Conservation (phyloP, 2,888 invertebrate genomes). For the Pristionchus arcanus region DNA sequence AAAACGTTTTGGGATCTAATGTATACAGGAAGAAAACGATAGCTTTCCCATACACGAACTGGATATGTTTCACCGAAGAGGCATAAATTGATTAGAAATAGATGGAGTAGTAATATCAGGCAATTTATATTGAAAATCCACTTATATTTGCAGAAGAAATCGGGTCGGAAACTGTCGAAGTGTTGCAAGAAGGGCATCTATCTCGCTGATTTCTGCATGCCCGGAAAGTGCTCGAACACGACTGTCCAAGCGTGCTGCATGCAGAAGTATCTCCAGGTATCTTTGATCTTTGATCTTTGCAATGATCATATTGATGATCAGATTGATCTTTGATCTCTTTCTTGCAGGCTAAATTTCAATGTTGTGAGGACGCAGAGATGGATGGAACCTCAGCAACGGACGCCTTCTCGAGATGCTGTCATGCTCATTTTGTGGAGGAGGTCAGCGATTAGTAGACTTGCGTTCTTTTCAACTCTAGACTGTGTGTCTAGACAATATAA, state of each 20-base stretch:
- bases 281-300: background rate
- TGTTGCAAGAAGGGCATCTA: constrained; percentile 77
- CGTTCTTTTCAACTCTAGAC: too few relatives aligned
- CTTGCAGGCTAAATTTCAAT: constrained; percentile 70
- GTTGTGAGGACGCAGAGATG: constrained; percentile 72
- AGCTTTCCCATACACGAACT: too few relatives aligned
- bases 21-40: background rate
- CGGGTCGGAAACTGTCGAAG: constrained; percentile 69
- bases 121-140: background rate
- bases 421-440: constrained; percentile 71
- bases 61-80: too few relatives aligned
- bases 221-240: constrained; percentile 75
- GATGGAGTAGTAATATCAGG: too few relatives aligned
- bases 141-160: constrained; percentile 63
- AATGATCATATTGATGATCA: background rate
- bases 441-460: constrained; percentile 56
- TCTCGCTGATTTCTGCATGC: constrained; percentile 77
- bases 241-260: constrained; percentile 78
- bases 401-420: constrained; percentile 77
- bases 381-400: constrained; percentile 69
- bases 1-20: background rate
- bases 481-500: too few relatives aligned
- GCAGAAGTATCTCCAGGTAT: constrained; percentile 79
- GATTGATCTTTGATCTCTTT: background rate
- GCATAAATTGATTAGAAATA: too few relatives aligned